phyloP scores from a whole-genome alignment of 2,113 vertebrate species.

The Corydoras maculifer region DNA sequence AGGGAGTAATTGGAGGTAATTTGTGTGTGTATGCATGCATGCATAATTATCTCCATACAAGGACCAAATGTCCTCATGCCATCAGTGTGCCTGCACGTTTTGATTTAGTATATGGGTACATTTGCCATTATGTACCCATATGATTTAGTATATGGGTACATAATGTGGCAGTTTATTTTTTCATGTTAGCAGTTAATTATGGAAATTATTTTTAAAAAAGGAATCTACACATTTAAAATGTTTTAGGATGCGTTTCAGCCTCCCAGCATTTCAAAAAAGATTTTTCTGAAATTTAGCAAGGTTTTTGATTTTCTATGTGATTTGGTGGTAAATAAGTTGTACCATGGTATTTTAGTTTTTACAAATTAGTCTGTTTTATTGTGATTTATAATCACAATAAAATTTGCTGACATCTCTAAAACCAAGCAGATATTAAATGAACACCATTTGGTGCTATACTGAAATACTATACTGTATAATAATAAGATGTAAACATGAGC shows the following conservation, averaged over 20 bases:
- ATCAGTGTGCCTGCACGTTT: no score
- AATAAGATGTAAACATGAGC: background rate
- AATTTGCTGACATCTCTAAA: conserved; percentile 23
- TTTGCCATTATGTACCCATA: no score
- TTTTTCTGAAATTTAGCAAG: background rate
- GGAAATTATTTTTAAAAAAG: no score
- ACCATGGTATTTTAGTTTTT: conserved; percentile 5
- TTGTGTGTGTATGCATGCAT: conserved; percentile 21
- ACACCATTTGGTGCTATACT: background rate
- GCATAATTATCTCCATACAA: background rate
- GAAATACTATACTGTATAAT: background rate
- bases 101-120: no score
- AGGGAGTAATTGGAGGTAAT: conserved; percentile 40
- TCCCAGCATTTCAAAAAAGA: no score
- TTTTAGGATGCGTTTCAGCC: no score
- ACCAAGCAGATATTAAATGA: conserved; percentile 24
- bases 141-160: no score
- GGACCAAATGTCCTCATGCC: no score
- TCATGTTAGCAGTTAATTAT: no score
- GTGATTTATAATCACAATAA: conserved; percentile 30
- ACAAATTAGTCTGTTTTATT: conserved; percentile 3
- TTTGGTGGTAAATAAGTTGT: conserved; percentile 8
- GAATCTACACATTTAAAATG: no score
- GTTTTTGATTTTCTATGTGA: background rate
- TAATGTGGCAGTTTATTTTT: no score